A percentile compares a stretch with the other conserved stretches of the same genome.
Evolutionary conservation across 2,888 invertebrate genomes (phyloP).

Genomic region (Pterobdella sp.): DNA sequence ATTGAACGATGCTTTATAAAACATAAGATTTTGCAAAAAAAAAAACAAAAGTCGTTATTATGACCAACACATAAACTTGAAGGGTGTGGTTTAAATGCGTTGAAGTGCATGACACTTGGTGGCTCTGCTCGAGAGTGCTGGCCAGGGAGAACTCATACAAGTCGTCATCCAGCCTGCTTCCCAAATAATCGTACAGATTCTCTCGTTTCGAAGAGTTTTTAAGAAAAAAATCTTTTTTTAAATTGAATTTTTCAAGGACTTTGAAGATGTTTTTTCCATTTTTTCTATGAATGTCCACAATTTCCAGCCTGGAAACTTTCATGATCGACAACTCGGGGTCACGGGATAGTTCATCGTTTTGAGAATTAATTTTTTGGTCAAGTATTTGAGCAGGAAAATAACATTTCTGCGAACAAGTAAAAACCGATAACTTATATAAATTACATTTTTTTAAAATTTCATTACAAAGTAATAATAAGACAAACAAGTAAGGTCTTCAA

Average conservation of each 20-base stretch:
- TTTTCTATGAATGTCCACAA: neutral
- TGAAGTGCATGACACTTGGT: too few species aligned
- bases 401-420: neutral
- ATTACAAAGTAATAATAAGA: neutral
- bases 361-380: neutral
- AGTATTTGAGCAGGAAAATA: neutral
- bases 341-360: neutral
- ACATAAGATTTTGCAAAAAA: too few species aligned
- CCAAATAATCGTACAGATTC: neutral
- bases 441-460: neutral
- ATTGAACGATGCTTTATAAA: too few species aligned
- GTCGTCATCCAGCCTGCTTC: neutral
- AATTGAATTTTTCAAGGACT: constrained; percentile 2
- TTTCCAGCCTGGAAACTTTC: constrained; percentile 21
- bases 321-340: constrained; percentile 18
- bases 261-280: neutral
- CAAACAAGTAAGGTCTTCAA: neutral
- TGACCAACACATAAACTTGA: too few species aligned
- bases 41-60: too few species aligned
- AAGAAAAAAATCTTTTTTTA: neutral
- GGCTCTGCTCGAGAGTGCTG: too few species aligned
- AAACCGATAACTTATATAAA: neutral
- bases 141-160: too few species aligned
- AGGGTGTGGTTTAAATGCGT: too few species aligned
- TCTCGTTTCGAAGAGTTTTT: neutral